A percentile compares a stretch with the other conserved stretches of the same genome.
phyloP scores from a whole-genome alignment of 2,888 invertebrate species.

The Euclidia mi region DNA sequence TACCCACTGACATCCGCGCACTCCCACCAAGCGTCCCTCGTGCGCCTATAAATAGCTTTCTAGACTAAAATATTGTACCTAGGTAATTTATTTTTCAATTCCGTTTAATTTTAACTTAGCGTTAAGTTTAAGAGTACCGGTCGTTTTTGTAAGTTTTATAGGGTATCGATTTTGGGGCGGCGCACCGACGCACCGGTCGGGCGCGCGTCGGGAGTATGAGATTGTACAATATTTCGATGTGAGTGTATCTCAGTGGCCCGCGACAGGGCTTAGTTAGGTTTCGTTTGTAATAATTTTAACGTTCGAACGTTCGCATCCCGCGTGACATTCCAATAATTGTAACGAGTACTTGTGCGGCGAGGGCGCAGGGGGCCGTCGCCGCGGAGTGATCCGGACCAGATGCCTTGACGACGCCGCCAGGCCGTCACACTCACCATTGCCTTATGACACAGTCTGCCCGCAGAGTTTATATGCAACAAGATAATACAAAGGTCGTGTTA shows the following conservation, averaged over 20 bases:
- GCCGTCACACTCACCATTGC: constrained; percentile 84
- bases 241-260: constrained; percentile 78
- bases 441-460: constrained; percentile 90
- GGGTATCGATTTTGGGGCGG: constrained; percentile 84
- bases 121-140: constrained; percentile 88
- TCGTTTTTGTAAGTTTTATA: constrained; percentile 91
- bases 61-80: constrained; percentile 90
- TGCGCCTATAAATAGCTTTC: constrained; percentile 88
- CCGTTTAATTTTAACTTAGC: constrained; percentile 90
- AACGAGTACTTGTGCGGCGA: constrained; percentile 73
- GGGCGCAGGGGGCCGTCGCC: constrained; percentile 62
- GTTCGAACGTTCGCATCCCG: constrained; percentile 85
- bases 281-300: constrained; percentile 80
- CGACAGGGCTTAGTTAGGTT: constrained; percentile 80
- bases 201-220: constrained; percentile 74
- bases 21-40: constrained; percentile 78
- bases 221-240: constrained; percentile 82
- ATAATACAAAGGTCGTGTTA: constrained; percentile 90
- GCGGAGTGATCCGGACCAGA: constrained; percentile 75
- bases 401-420: constrained; percentile 79
- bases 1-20: constrained; percentile 85
- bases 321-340: constrained; percentile 89
- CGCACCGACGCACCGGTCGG: constrained; percentile 73
- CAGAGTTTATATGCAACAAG: constrained; percentile 90
- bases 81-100: constrained; percentile 91